A percentile compares a stretch with the other conserved stretches of the same genome.
These are phyloP conservation scores for Epizoanthus stellaris DNA, from an alignment of 92 coral and sea anemone species.

Conservation along the genomic window DNA sequence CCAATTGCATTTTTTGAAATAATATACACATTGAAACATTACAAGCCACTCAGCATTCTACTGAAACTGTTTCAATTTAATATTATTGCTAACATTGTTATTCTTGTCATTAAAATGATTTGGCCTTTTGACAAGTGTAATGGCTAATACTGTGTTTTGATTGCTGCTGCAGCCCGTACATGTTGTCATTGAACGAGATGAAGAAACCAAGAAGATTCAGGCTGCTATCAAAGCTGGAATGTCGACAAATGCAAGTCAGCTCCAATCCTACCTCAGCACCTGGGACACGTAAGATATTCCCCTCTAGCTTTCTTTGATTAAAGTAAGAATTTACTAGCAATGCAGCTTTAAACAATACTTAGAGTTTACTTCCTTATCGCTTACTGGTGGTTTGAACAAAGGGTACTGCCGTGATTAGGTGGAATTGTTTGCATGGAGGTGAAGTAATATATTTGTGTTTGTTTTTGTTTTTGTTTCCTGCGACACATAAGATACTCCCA, in stretches of 20 bases:
- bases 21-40: too few relatives aligned
- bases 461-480: slow-evolving; percentile 43
- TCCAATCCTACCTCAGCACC: slow-evolving; percentile 93
- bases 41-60: too few relatives aligned
- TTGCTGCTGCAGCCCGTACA: slow-evolving; percentile 77
- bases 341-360: background rate
- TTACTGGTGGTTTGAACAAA: too few relatives aligned
- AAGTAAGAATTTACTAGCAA: background rate
- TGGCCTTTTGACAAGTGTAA: background rate
- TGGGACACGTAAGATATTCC: slow-evolving; percentile 89
- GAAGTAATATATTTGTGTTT: too few relatives aligned
- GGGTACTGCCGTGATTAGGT: too few relatives aligned
- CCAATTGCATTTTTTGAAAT: too few relatives aligned
- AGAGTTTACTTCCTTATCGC: too few relatives aligned
- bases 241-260: slow-evolving; percentile 97
- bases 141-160: background rate
- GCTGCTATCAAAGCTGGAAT: slow-evolving; percentile 91
- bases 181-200: slow-evolving; percentile 89
- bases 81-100: too few relatives aligned
- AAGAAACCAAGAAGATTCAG: slow-evolving; percentile 96
- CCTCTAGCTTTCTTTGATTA: background rate
- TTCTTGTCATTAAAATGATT: too few relatives aligned
- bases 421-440: too few relatives aligned
- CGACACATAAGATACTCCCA: slow-evolving; percentile 78
- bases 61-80: too few relatives aligned